Conservation (phyloP, 2,113 vertebrate genomes). For the Origma solitaria region DNA sequence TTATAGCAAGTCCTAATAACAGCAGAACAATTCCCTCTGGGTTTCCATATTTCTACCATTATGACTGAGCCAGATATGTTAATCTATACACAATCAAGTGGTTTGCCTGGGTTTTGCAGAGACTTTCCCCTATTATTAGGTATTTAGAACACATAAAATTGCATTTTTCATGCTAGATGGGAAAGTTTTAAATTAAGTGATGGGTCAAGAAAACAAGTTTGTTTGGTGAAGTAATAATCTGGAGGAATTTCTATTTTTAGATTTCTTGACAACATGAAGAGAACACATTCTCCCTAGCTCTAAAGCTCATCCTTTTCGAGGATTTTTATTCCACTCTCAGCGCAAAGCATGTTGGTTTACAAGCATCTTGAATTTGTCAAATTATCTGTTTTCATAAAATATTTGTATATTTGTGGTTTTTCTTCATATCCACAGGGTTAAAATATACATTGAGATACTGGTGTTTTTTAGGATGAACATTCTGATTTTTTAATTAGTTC, state of each 20-base stretch:
- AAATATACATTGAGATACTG: background rate
- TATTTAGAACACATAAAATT: background rate
- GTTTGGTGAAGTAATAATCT: background rate
- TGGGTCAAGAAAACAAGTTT: background rate
- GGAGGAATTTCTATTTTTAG: background rate
- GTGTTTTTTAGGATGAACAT: background rate
- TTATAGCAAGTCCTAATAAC: conserved; percentile 58
- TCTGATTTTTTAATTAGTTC: background rate
- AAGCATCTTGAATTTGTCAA: background rate
- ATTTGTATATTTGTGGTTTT: background rate
- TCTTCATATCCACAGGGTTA: background rate
- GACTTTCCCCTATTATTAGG: background rate
- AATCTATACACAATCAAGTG: conserved; percentile 26
- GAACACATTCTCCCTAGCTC: background rate
- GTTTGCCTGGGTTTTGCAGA: background rate
- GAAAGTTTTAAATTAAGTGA: background rate
- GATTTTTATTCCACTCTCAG: background rate
- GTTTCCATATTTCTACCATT: conserved; percentile 43
- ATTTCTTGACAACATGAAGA: background rate
- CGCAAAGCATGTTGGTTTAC: background rate
- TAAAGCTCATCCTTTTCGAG: background rate
- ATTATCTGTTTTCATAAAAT: background rate
- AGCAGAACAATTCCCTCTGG: conserved; percentile 32
- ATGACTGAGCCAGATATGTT: conserved; percentile 28
- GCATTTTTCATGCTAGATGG: background rate